phyloP scores from a whole-genome alignment of 2,797 vertebrate genomes.

The Peromyscus attwateri region DNA sequence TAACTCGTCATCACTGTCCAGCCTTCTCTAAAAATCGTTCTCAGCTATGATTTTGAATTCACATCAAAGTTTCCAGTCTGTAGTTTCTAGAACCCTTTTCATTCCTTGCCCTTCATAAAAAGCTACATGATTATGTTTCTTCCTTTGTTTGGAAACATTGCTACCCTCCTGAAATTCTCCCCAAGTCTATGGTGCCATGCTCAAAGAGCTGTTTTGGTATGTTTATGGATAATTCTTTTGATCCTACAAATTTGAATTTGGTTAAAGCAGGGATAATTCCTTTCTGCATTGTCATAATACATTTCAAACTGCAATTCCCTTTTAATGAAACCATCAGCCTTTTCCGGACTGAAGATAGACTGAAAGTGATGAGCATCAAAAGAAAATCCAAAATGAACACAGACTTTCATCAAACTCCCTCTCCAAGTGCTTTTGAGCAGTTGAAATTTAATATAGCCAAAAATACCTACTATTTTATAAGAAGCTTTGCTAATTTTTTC shows the following conservation, averaged over 20 bases:
- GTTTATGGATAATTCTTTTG: not conserved
- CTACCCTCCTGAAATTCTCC: not conserved
- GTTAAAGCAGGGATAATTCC: conserved; percentile 13
- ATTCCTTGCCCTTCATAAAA: not conserved
- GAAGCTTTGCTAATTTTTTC: not conserved
- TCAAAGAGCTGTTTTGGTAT: not conserved
- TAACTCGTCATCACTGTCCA: not conserved
- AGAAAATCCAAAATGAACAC: not conserved
- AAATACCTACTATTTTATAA: not conserved
- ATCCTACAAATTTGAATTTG: conserved; percentile 5
- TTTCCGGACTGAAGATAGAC: not conserved
- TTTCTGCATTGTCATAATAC: not conserved
- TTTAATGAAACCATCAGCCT: not conserved
- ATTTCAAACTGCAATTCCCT: not conserved
- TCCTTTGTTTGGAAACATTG: not conserved
- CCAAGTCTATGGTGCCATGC: not conserved
- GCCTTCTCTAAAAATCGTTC: not conserved
- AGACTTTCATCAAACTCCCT: not conserved
- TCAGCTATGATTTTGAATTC: not conserved
- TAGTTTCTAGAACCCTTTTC: not conserved
- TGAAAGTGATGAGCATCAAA: not conserved
- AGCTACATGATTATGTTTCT: not conserved
- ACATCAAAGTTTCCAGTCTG: not conserved
- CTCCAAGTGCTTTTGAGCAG: not conserved
- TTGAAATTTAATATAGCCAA: not conserved